phyloP scores from a whole-genome alignment of 2,113 vertebrate species.

The Sprattus sprattus region DNA sequence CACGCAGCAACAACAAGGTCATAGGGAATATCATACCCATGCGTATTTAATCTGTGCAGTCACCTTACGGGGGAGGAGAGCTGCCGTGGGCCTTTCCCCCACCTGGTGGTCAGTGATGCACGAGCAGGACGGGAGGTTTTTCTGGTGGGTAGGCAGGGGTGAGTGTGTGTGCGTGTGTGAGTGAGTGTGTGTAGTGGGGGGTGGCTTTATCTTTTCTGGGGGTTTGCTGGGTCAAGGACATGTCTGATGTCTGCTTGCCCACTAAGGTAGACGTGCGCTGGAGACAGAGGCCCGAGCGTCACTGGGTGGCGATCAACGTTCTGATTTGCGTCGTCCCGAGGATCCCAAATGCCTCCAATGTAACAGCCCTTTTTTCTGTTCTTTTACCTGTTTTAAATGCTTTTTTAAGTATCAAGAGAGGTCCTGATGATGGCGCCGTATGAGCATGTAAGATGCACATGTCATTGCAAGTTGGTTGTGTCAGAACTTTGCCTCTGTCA shows the following conservation, averaged over 20 bases:
- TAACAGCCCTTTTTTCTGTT: conserved; percentile 34
- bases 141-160: background rate
- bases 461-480: conserved; percentile 66
- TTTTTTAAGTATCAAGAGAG: conserved; percentile 58
- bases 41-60: background rate
- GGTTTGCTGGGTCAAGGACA: conserved; percentile 26
- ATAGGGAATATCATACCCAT: background rate
- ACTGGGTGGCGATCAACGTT: background rate
- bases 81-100: background rate
- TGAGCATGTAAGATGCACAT: conserved; percentile 70
- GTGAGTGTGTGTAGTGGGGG: background rate
- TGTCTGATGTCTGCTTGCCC: conserved; percentile 22
- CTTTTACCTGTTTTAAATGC: conserved; percentile 38
- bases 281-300: background rate
- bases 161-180: background rate
- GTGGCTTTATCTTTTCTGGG: background rate
- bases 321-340: background rate
- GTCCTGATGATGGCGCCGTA: conserved; percentile 56
- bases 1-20: background rate
- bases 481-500: conserved; percentile 66
- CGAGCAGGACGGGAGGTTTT: background rate
- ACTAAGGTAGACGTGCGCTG: background rate
- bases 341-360: background rate
- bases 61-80: background rate
- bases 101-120: background rate